phyloP scores from a whole-genome alignment of 2,113 vertebrate genomes.

The Poecilia latipinna region DNA sequence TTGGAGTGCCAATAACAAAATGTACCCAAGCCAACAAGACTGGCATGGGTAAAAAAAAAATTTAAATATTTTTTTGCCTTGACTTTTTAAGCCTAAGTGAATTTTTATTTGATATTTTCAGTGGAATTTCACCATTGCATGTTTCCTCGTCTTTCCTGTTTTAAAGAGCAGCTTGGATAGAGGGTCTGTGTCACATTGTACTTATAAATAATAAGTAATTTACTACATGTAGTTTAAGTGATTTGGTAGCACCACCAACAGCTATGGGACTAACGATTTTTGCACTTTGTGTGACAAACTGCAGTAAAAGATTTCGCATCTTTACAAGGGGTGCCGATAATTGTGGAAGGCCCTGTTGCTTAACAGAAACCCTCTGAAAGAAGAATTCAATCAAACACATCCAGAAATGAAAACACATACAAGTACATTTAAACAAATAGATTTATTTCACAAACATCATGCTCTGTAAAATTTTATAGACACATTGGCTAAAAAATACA shows the following conservation, averaged over 20 bases:
- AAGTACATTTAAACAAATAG: constrained; percentile 19
- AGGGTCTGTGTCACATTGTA: neutral
- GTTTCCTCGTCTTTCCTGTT: too few species aligned
- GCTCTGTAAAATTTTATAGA: constrained; percentile 39
- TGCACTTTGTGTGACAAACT: too few species aligned
- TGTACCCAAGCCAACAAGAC: neutral
- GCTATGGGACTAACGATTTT: neutral
- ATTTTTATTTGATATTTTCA: too few species aligned
- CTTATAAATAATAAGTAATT: neutral
- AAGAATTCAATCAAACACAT: neutral
- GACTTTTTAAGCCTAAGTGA: too few species aligned
- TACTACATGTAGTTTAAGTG: neutral
- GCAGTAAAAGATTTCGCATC: too few species aligned
- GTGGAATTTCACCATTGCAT: too few species aligned
- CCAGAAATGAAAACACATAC: neutral
- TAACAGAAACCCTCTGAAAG: neutral
- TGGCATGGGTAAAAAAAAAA: too few species aligned
- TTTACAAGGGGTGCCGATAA: too few species aligned
- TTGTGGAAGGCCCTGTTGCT: too few species aligned
- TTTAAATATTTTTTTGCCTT: too few species aligned
- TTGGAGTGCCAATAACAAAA: too few species aligned
- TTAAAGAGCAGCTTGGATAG: neutral
- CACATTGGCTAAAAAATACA: constrained; percentile 62
- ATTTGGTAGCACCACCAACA: neutral
- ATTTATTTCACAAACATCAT: constrained; percentile 59